These are phyloP conservation scores for Hirtodrosophila alboralis DNA, from an alignment of 2,888 invertebrate genomes.

Conservation along the genomic window DNA sequence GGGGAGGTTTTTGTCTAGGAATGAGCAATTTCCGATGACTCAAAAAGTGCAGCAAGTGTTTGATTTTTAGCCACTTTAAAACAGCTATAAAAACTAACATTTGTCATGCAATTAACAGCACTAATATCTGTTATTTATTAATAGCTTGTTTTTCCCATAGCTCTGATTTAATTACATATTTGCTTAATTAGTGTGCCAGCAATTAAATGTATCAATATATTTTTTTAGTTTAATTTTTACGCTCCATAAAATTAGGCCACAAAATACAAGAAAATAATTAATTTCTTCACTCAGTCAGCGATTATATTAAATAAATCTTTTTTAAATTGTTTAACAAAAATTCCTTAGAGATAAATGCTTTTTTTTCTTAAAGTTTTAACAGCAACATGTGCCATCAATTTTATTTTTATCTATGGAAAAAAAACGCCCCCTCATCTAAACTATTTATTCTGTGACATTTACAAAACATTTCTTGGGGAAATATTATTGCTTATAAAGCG, in stretches of 20 bases:
- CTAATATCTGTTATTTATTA: background rate
- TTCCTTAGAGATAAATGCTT: background rate
- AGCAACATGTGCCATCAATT: constrained; percentile 3
- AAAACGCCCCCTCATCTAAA: constrained; percentile 31
- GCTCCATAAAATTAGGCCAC: too few relatives aligned
- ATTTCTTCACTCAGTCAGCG: background rate
- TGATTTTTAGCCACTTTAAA: too few relatives aligned
- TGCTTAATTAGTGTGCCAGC: too few relatives aligned
- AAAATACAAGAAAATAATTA: too few relatives aligned
- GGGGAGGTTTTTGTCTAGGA: too few relatives aligned
- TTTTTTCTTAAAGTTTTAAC: background rate
- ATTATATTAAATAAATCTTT: background rate
- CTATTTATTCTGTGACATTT: constrained; percentile 21
- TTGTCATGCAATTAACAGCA: constrained; percentile 31
- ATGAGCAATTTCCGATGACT: constrained; percentile 36
- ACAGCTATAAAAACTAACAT: background rate
- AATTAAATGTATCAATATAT: too few relatives aligned
- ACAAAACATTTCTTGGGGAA: constrained; percentile 34
- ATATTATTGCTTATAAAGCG: constrained; percentile 26
- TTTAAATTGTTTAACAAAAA: too few relatives aligned
- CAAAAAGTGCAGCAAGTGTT: constrained; percentile 48
- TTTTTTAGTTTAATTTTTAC: too few relatives aligned
- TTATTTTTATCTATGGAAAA: constrained; percentile 2
- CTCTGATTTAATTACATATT: too few relatives aligned
- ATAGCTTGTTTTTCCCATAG: too few relatives aligned